A percentile compares a stretch with the other conserved stretches of the same genome.
Conservation (phyloP, 2,113 vertebrate genomes). For the Phoenicopterus ruber region DNA sequence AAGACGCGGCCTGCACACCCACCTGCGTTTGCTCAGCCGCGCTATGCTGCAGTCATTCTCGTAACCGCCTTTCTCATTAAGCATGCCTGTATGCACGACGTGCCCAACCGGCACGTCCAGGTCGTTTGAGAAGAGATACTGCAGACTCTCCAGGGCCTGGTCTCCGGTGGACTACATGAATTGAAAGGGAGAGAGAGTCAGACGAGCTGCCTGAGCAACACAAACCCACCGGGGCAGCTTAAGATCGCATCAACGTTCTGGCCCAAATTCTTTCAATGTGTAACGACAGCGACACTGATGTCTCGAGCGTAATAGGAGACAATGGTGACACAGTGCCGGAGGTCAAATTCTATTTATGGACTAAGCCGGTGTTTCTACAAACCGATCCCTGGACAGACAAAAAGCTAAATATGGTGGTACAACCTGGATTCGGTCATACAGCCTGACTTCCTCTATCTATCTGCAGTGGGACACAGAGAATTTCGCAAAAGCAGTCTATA, state of each 20-base stretch:
- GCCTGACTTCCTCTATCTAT: background rate
- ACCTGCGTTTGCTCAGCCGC: constrained; percentile 93
- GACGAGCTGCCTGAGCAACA: background rate
- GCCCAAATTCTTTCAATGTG: background rate
- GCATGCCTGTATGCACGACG: constrained; percentile 97
- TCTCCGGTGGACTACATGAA: constrained; percentile 81
- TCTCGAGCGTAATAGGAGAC: rapidly evolving
- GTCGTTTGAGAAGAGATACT: constrained; percentile 93
- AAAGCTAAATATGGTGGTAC: background rate
- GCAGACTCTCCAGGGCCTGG: constrained; percentile 87
- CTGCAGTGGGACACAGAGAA: background rate
- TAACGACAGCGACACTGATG: background rate
- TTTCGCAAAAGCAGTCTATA: background rate
- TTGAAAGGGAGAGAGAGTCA: background rate
- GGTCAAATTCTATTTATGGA: background rate
- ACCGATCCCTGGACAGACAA: background rate
- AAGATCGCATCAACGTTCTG: background rate
- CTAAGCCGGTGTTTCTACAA: background rate
- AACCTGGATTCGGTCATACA: background rate
- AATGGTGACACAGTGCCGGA: background rate
- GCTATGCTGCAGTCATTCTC: constrained; percentile 98
- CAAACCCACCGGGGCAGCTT: background rate
- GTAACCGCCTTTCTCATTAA: constrained; percentile 91
- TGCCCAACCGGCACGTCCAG: constrained; percentile 94
- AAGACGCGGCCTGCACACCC: background rate